Evolutionary conservation across 2,888 invertebrate genomes (phyloP).

Genomic region (Andrena camellia): DNA sequence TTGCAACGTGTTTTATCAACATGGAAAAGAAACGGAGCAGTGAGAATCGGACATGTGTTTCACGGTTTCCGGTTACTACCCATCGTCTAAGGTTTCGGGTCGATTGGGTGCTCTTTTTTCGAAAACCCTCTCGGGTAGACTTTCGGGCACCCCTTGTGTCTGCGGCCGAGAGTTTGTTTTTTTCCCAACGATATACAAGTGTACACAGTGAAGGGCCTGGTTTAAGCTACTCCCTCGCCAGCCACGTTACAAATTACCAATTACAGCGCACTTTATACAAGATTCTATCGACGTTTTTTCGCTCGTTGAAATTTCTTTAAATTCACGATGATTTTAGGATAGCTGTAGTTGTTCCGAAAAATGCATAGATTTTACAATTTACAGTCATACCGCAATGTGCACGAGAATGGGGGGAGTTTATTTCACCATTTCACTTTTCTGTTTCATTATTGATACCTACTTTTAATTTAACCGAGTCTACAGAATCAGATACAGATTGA

Average conservation of each 20-base stretch:
- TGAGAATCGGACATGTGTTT: constrained; percentile 64
- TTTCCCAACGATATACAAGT: background rate
- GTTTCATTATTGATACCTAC: background rate
- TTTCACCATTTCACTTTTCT: background rate
- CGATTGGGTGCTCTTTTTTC: constrained; percentile 31
- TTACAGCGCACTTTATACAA: background rate
- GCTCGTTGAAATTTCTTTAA: background rate
- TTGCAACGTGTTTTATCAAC: constrained; percentile 26
- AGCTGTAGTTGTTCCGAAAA: background rate
- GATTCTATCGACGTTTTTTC: background rate
- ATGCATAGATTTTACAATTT: background rate
- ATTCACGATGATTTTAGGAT: background rate
- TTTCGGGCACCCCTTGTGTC: constrained; percentile 3
- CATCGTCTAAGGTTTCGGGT: constrained; percentile 49
- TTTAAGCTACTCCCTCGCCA: background rate
- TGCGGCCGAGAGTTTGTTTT: background rate
- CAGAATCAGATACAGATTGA: background rate
- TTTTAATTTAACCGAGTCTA: constrained; percentile 2
- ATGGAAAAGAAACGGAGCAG: constrained; percentile 41
- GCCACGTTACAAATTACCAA: background rate
- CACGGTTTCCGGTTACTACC: constrained; percentile 60
- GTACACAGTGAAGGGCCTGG: background rate
- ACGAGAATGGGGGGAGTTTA: background rate
- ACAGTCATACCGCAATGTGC: background rate
- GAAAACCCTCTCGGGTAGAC: background rate